Conservation (phyloP, 2,888 invertebrate genomes). For the Blastobasis lacticolella region DNA sequence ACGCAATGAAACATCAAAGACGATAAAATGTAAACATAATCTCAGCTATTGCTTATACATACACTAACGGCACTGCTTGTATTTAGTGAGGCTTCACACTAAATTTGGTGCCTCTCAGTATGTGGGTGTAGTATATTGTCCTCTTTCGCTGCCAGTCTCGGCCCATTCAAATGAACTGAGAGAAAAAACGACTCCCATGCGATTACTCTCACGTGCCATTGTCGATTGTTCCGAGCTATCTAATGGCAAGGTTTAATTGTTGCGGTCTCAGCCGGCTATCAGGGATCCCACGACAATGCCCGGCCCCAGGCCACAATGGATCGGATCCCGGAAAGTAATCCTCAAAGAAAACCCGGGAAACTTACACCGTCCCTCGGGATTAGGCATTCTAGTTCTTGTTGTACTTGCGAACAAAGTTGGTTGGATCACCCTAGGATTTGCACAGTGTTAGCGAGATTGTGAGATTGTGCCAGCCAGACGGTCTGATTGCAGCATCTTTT, state of each 20-base stretch:
- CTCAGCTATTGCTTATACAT: constrained; percentile 11
- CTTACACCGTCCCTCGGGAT: constrained; percentile 10
- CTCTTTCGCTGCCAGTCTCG: constrained; percentile 5
- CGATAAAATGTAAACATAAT: too few species aligned
- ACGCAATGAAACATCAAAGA: too few species aligned
- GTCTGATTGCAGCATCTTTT: too few species aligned
- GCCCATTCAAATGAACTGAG: constrained; percentile 28
- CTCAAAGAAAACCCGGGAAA: constrained; percentile 17
- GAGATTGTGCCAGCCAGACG: background rate
- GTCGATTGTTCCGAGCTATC: constrained; percentile 53
- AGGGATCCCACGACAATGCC: constrained; percentile 49
- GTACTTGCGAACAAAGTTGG: background rate
- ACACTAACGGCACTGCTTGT: too few species aligned
- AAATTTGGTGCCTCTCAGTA: too few species aligned
- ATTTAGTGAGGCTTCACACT: too few species aligned
- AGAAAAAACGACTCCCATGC: constrained; percentile 49
- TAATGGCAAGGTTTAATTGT: constrained; percentile 57
- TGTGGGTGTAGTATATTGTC: too few species aligned
- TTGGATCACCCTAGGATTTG: background rate
- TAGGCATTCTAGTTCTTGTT: constrained; percentile 12
- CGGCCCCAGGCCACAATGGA: constrained; percentile 23
- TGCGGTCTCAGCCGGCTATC: constrained; percentile 56
- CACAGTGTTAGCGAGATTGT: background rate
- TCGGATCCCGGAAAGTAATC: constrained; percentile 22
- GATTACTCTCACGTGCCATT: constrained; percentile 64